These are phyloP conservation scores for Oscheius sp. DNA, from an alignment of 2,888 invertebrate species.

Conservation along the genomic window DNA sequence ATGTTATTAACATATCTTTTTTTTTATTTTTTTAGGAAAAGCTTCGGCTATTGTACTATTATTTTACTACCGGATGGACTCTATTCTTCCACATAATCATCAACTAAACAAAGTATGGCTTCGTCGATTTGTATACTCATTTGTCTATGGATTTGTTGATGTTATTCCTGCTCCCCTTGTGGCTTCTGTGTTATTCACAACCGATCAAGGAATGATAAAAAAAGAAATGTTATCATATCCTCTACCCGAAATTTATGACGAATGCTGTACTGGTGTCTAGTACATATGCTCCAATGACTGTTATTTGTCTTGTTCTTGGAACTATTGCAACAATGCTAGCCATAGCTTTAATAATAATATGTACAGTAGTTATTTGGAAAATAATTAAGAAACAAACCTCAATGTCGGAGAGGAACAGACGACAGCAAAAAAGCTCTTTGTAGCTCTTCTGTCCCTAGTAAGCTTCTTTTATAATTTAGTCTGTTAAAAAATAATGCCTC, in stretches of 20 bases:
- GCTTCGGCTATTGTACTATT: not conserved
- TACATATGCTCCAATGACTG: not conserved
- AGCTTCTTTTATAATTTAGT: not conserved
- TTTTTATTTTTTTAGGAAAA: not conserved
- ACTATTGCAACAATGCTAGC: not conserved
- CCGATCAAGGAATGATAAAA: not conserved
- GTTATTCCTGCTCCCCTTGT: not conserved
- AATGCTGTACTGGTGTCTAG: not conserved
- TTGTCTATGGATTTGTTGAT: not conserved
- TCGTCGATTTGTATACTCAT: not conserved
- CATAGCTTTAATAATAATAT: not conserved
- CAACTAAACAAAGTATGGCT: not conserved
- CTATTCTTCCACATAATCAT: not conserved
- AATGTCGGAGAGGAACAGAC: not conserved
- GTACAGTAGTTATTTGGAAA: not conserved
- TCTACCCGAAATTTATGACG: not conserved
- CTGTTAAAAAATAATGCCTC: too few relatives aligned
- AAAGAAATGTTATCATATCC: not conserved
- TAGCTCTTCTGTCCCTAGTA: not conserved
- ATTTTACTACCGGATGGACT: not conserved
- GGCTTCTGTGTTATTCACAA: not conserved
- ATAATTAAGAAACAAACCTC: not conserved
- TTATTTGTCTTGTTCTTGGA: not conserved
- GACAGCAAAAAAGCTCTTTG: not conserved
- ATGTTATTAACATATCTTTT: not conserved